phyloP scores from a whole-genome alignment of 1,140 invertebrate genomes.

The Zaprionus camerounensis region DNA sequence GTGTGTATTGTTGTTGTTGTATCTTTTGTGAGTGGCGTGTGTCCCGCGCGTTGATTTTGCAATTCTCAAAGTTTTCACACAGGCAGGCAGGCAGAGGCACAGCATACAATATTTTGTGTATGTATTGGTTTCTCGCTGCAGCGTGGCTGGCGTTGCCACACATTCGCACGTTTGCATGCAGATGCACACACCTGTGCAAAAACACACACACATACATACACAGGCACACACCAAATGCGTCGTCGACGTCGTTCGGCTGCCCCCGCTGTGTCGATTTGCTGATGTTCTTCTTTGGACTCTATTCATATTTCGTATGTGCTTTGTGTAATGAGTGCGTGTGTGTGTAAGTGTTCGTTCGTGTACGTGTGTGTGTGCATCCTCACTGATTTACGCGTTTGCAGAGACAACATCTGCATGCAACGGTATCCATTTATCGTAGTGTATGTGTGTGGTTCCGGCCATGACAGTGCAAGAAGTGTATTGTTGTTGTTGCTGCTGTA shows the following conservation, averaged over 20 bases:
- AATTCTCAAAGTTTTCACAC: slow-evolving; percentile 40
- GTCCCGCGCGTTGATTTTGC: slow-evolving; percentile 55
- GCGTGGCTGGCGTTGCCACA: slow-evolving; percentile 70
- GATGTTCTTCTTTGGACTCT: slow-evolving; percentile 25
- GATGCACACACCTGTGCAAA: slow-evolving; percentile 74
- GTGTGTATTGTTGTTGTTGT: slow-evolving; percentile 32
- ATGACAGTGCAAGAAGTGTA: slow-evolving; percentile 41
- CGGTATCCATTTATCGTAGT: slow-evolving; percentile 43
- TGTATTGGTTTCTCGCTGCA: slow-evolving; percentile 68
- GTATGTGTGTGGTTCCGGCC: slow-evolving; percentile 18
- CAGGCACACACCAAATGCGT: slow-evolving; percentile 25
- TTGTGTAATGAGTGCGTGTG: slow-evolving; percentile 21
- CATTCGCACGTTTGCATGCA: slow-evolving; percentile 51
- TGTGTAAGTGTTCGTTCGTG: slow-evolving; percentile 6
- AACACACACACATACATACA: slow-evolving; percentile 28
- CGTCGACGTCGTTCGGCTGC: slow-evolving; percentile 33
- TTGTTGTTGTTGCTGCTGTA: slow-evolving; percentile 15
- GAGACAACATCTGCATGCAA: slow-evolving; percentile 44
- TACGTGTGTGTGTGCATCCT: slow-evolving; percentile 26
- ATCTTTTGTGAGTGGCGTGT: slow-evolving; percentile 59
- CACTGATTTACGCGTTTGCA: slow-evolving; percentile 38
- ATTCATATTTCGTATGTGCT: slow-evolving; percentile 36
- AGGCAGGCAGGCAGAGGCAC: slow-evolving; percentile 20
- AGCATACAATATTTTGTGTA: slow-evolving; percentile 74
- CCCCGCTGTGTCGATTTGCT: slow-evolving; percentile 34